These are phyloP conservation scores for Dicranocentrus wangi DNA, from an alignment of 2,888 invertebrate species.

Conservation along the genomic window DNA sequence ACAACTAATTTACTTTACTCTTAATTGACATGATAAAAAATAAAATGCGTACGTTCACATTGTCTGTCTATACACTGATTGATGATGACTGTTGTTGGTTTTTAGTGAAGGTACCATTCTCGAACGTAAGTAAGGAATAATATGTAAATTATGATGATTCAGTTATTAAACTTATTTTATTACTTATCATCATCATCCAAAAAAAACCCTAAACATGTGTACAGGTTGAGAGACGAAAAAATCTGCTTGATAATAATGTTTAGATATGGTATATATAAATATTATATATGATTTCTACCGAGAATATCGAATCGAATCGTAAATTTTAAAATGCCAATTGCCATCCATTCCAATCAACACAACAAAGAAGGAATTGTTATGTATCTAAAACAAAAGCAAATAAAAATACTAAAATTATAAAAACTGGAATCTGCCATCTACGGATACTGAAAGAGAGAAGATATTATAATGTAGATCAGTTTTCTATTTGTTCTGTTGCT, in stretches of 20 bases:
- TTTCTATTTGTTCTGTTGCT: conserved; percentile 39
- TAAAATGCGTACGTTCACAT: too few relatives aligned
- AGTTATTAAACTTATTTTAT: not conserved
- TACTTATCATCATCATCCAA: not conserved
- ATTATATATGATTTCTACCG: conserved; percentile 16
- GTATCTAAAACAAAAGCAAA: conserved; percentile 25
- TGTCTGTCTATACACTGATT: too few relatives aligned
- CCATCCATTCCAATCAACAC: conserved; percentile 41
- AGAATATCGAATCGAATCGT: conserved; percentile 3
- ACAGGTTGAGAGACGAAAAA: not conserved
- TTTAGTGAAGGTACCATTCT: not conserved
- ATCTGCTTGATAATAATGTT: conserved; percentile 7
- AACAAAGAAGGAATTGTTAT: conserved; percentile 25
- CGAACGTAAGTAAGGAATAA: not conserved
- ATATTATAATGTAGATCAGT: conserved; percentile 1
- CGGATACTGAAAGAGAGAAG: conserved; percentile 3
- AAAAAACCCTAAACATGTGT: too few relatives aligned
- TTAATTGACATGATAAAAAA: too few relatives aligned
- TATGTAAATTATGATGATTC: not conserved
- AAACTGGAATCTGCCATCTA: not conserved
- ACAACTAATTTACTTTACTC: too few relatives aligned
- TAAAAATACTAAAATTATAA: conserved; percentile 30
- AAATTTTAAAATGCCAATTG: conserved; percentile 12
- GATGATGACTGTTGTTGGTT: too few relatives aligned
- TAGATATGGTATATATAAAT: conserved; percentile 2